phyloP scores from a whole-genome alignment of 1,140 invertebrate genomes.

The Himalopsyche phryganea region DNA sequence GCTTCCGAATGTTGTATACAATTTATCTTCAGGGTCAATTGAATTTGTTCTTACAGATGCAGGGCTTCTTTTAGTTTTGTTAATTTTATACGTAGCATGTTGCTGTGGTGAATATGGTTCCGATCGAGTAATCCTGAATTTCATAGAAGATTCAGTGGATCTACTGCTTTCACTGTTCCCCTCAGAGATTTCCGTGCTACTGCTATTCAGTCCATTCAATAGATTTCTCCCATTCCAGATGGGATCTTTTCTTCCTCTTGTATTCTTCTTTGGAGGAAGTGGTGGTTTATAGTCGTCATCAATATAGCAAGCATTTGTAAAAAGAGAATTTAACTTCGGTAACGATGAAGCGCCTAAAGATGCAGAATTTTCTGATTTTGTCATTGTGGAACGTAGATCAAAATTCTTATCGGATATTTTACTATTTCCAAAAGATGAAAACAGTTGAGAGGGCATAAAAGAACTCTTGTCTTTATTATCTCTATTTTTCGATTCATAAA shows the following conservation, averaged over 20 bases:
- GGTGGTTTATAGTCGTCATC: slow-evolving; percentile 40
- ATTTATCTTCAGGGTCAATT: background rate
- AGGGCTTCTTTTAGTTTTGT: too few species aligned
- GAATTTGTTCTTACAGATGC: too few species aligned
- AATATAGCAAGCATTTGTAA: too few species aligned
- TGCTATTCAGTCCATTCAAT: slow-evolving; percentile 38
- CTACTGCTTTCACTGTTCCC: background rate
- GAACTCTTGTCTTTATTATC: slow-evolving; percentile 28
- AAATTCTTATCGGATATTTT: too few species aligned
- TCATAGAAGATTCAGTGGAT: slow-evolving; percentile 7
- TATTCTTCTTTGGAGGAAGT: slow-evolving; percentile 58
- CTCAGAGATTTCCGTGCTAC: slow-evolving; percentile 37
- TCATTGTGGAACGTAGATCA: too few species aligned
- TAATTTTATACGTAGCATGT: background rate
- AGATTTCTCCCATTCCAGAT: slow-evolving; percentile 15
- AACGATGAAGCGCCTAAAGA: background rate
- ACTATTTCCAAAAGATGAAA: too few species aligned
- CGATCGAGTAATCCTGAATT: slow-evolving; percentile 27
- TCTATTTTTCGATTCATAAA: slow-evolving; percentile 66
- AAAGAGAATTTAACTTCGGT: too few species aligned
- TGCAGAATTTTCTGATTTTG: background rate
- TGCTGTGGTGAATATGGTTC: slow-evolving; percentile 20
- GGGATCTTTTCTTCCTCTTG: slow-evolving; percentile 4
- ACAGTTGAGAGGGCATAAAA: too few species aligned
- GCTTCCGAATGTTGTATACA: slow-evolving; percentile 24